Evolutionary conservation across 2,797 vertebrate genomes (phyloP), one percentile per base, ranked within the genome.

Genomic region (Channallabes apus): DNA sequence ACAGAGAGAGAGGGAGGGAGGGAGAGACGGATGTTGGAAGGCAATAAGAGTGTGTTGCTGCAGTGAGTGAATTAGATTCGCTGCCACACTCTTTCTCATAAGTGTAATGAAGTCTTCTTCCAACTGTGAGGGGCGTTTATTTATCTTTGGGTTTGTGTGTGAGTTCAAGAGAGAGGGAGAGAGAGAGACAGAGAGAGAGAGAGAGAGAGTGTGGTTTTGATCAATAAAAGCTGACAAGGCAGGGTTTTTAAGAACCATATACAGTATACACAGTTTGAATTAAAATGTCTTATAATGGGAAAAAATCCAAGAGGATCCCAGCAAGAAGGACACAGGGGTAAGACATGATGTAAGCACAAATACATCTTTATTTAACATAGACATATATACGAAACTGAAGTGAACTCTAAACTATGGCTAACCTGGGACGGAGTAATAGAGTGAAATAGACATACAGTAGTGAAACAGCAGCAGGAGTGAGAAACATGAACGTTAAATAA

Each of bases 51-150:
- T 90, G 87, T 88, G 86, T 78, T 77, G 86, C 84, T 27, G 58
- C 85, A 89, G 84, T 80, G 90, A 90, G 89, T 90, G 91, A 89
- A 93, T 91, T 92, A 91, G 88, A 94, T 94, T 94, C 92, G 90
- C 91, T 91, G 90, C 91, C 90, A 88, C 86, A 89, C 91, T 89
- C 82, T 91, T 91, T 92, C 91, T 89, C 87, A 94, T 93, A 91
- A 91, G 90, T 93, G 92, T 93, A 94, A 94, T 94, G 92, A 94
- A 93, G 91, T 93, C 87, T 87, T 90, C 85, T 82, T 83, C 85
- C 87, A 88, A 69, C 69, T 87, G 86, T 73, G 81, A 87, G 84
- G 83, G 85, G 80, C 83, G 79, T 18, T 71, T 62, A 27, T 59
- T 68, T 85, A 73, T 79, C 56, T 64, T 38, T 77, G 71, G 1